Percentiles rank a stretch among this genome's conserved stretches.
These are phyloP conservation scores for Leptinotarsa tumamoca DNA, from an alignment of 2,888 invertebrate species.

Conservation along the genomic window DNA sequence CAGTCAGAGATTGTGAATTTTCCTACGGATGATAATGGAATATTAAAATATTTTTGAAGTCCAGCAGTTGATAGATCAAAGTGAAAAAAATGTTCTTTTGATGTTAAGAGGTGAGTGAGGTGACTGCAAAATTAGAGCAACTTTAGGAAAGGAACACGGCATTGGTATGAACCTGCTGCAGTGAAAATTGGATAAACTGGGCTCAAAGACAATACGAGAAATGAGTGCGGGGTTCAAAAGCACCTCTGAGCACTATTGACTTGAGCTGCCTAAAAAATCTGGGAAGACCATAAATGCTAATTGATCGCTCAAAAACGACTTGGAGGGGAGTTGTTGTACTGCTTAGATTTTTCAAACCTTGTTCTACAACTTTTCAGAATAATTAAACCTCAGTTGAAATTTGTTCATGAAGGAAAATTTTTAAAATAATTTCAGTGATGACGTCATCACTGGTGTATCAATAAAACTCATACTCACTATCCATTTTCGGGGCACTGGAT, in stretches of 20 bases:
- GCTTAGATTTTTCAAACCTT: too few relatives aligned
- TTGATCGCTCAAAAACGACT: background rate
- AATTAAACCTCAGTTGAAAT: too few relatives aligned
- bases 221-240: slow-evolving; percentile 6
- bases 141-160: background rate
- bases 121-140: background rate
- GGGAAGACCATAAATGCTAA: background rate
- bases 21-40: background rate
- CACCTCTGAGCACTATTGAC: slow-evolving; percentile 20
- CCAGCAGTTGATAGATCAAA: background rate
- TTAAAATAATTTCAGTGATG: too few relatives aligned
- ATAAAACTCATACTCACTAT: too few relatives aligned
- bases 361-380: too few relatives aligned
- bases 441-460: too few relatives aligned
- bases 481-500: too few relatives aligned
- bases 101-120: background rate
- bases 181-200: background rate
- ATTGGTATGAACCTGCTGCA: background rate
- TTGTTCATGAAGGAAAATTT: too few relatives aligned
- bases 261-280: background rate
- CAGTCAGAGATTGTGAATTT: background rate
- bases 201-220: background rate
- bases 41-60: too few relatives aligned
- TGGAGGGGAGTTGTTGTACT: too few relatives aligned
- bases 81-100: too few relatives aligned